Evolutionary conservation across 2,113 vertebrate genomes (phyloP), one percentile per base, ranked within the genome.

Genomic region (Daphoenositta chrysoptera): DNA sequence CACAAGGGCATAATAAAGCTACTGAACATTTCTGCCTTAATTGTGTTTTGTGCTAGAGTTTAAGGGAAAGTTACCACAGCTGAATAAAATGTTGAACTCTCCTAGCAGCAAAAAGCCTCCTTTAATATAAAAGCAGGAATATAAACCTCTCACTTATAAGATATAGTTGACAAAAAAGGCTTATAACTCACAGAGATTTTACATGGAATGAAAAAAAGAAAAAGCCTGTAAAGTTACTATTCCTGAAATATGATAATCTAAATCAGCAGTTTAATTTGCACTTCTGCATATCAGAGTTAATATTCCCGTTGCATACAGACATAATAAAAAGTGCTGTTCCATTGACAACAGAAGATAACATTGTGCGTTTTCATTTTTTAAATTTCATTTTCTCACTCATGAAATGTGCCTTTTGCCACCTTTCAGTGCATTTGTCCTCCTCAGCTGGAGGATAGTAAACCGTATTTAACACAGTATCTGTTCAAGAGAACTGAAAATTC

Each of bases 61-160:
- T 24, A 60, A 69, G 66, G n/a, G 81, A 61, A 81, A 87, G 48
- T 87, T 87, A 57, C 51, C 69, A 82, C 65, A 65, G 63, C 45
- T 92, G 85, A 94, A 83, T 94, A 87, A 92, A 95, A 91, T 21
- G 47, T 47, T 51, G 20, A 94, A 78, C 21, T 89, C 69, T 87
- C 30, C 57, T 75, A 72, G 87, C 56, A 91, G 77, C 80, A 64
- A 87, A 93, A 91, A 57, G 15, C 37, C 23, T 93, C 48, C 58
- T 87, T 92, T 84, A 66, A 63, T 56, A 19, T 53, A 87, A 44
- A 10, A 86, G 39, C 31, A 77, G 60, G 72, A 95, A 68, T 79
- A 94, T 82, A 94, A 94, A 84, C 64, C 56, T 89, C 94, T 95
- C 66, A 54, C 24, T 89, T 87, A 71, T 33, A 53, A 94, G 85